Evolutionary conservation across 92 coral and sea anemone species (phyloP), one percentile per base, ranked within the genome.

Genomic region (Blastomussa wellsi): DNA sequence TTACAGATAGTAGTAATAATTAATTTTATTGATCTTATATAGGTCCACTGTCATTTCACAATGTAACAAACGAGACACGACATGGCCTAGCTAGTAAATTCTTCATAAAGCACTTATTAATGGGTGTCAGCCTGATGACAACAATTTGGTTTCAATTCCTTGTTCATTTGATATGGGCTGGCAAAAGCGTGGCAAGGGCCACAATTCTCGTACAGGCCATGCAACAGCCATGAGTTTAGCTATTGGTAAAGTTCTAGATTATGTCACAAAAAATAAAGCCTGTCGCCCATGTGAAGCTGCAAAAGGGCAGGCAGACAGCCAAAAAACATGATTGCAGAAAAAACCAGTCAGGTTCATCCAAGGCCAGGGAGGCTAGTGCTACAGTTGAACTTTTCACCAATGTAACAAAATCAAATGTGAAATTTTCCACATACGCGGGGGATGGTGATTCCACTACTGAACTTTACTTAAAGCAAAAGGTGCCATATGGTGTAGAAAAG

Each of bases 301-400:
- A 44, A 44, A 44, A 44, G 10, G 49, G 49, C 49, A 44, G 49
- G 49, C 49, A 44, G 49, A 0, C 49, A 44, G 49, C 49, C 49
- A 44, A 44, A 44, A 44, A 44, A 44, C 49, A 85, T 48, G 88
- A 85, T 74, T 85, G 88, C 39, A 66, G 88, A n/a, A 77, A 85
- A 85, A 85, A 85, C 4, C 88, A 85, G 41, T 44, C 86, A 37
- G 90, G 90, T 2, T 87, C 90, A 17, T 87, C 86, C 57, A 88
- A 76, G 72, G 49, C 86, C 12, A 81, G 72, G 90, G 86, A 86
- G 71, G 79, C 79, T 42, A 32, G n/a, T 36, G 26, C 62, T n/a
- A 86, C 86, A 51, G 65, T 80, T 55, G 60, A 87, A 62, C 79
- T 52, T 78, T 86, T 69, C 20, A 42, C 73, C 33, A 64, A 74